Conservation (phyloP, 2,113 vertebrate species). For the Siphamia tubifer region DNA sequence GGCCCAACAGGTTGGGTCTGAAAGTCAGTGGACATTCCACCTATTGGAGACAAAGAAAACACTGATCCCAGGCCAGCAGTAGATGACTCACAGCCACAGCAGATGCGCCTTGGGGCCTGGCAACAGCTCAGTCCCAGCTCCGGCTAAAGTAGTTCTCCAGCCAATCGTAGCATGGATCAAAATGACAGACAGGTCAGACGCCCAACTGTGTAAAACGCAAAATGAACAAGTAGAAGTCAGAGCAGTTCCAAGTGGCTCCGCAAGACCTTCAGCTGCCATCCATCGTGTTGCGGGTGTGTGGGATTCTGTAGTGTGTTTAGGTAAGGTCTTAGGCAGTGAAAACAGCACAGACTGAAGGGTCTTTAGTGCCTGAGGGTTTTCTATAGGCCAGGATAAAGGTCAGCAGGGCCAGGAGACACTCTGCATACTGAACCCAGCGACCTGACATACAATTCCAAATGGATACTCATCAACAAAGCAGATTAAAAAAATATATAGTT, state of each 20-base stretch:
- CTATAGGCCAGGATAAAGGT: slow-evolving; percentile 54
- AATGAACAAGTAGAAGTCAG: slow-evolving; percentile 5
- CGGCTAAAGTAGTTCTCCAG: background rate
- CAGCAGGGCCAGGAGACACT: slow-evolving; percentile 47
- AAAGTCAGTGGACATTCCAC: slow-evolving; percentile 60
- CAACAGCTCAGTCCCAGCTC: slow-evolving; percentile 8
- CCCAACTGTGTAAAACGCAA: slow-evolving; percentile 6
- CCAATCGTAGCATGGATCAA: background rate
- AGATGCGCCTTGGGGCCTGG: slow-evolving; percentile 53
- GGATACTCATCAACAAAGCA: no score
- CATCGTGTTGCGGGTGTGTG: slow-evolving; percentile 29
- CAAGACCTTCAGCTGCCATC: slow-evolving; percentile 12
- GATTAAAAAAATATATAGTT: no score
- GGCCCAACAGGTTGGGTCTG: slow-evolving; percentile 62
- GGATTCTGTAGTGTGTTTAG: slow-evolving; percentile 62
- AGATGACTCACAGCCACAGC: slow-evolving; percentile 57
- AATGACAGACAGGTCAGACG: background rate
- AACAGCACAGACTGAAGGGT: slow-evolving; percentile 50
- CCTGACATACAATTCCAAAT: slow-evolving; percentile 17
- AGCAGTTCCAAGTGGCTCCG: slow-evolving; percentile 6
- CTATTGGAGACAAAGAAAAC: slow-evolving; percentile 63
- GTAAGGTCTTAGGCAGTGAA: slow-evolving; percentile 63
- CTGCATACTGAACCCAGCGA: slow-evolving; percentile 44
- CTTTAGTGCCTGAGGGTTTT: slow-evolving; percentile 38
- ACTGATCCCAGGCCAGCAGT: slow-evolving; percentile 43